phyloP scores from a whole-genome alignment of 2,113 vertebrate genomes.

The Odobenus rosmarus region DNA sequence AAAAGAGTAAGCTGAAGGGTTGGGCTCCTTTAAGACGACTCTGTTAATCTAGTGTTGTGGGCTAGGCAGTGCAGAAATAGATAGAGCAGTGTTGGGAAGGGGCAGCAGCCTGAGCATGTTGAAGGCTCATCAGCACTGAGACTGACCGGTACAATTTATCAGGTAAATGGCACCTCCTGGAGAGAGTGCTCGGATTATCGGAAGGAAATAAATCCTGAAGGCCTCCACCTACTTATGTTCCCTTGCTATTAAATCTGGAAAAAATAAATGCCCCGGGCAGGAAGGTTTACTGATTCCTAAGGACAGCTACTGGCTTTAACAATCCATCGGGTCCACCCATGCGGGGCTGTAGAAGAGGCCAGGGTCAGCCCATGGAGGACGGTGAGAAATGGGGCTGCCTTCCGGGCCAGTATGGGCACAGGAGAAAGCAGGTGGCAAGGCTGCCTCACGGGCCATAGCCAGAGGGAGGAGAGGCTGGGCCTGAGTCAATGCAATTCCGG shows the following conservation, averaged over 20 bases:
- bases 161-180: conserved; percentile 60
- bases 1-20: neutral
- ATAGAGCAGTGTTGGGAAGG: neutral
- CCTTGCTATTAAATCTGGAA: conserved; percentile 57
- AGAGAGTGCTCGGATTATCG: conserved; percentile 45
- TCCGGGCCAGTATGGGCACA: no score
- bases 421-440: neutral
- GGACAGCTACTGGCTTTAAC: conserved; percentile 63
- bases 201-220: conserved; percentile 60
- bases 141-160: conserved; percentile 60
- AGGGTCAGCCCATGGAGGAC: neutral
- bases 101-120: accelerated
- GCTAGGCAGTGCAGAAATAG: accelerated
- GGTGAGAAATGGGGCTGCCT: neutral
- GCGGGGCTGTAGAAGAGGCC: neutral
- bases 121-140: conserved; percentile 57
- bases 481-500: neutral
- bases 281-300: conserved; percentile 72
- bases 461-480: neutral
- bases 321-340: neutral
- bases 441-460: no score
- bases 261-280: conserved; percentile 50
- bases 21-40: neutral
- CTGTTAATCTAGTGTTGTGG: neutral
- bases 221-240: conserved; percentile 56